Percentiles rank a stretch among this genome's conserved stretches.
Conservation (phyloP, 92 coral and sea anemone species). For the Actinostola sp. region DNA sequence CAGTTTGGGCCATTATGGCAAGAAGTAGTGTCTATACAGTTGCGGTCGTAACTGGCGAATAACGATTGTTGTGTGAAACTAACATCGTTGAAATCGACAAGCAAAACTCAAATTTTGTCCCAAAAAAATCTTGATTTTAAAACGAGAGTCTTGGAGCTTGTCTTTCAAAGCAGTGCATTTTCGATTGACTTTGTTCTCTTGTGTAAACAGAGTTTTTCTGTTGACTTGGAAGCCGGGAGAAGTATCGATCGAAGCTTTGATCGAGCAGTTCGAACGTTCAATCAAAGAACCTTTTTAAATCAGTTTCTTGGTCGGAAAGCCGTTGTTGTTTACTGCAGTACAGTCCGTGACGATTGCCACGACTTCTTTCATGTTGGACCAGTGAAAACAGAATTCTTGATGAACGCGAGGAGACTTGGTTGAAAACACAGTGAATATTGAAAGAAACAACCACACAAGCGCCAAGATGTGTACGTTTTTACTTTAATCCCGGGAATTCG, state of each 20-base stretch:
- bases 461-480: background rate
- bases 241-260: conserved; percentile 15
- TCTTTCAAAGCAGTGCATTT: conserved; percentile 25
- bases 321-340: background rate
- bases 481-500: background rate
- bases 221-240: background rate
- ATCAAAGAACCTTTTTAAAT: background rate
- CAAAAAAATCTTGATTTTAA: background rate
- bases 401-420: conserved; percentile 23
- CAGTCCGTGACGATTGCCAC: background rate
- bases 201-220: conserved; percentile 27
- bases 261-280: background rate
- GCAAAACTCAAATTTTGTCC: background rate
- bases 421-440: conserved; percentile 9
- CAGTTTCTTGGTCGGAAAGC: background rate
- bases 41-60: background rate
- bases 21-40: background rate
- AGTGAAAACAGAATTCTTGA: conserved; percentile 38
- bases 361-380: conserved; percentile 24
- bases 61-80: conserved; percentile 1
- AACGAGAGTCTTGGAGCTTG: background rate
- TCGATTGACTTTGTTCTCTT: conserved; percentile 23
- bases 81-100: background rate
- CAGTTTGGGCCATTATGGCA: conserved; percentile 85
- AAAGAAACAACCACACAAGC: background rate